phyloP scores from a whole-genome alignment of 2,113 vertebrate genomes.

The Sinocyclocheilus anophthalmus region DNA sequence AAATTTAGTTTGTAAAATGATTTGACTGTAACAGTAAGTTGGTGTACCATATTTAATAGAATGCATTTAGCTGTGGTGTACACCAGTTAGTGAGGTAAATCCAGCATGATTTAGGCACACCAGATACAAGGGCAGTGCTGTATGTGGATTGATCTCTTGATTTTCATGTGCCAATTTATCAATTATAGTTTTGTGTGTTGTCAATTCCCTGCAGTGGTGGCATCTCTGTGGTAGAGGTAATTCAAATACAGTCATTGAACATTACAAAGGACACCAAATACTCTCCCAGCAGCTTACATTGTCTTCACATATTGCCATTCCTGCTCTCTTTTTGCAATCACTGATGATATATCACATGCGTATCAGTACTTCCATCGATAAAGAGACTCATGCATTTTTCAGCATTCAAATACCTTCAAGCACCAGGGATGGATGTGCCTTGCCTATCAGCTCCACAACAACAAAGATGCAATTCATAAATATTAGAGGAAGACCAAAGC shows the following conservation, averaged over 20 bases:
- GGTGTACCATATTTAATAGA: not conserved
- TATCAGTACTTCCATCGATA: slow-evolving; percentile 69
- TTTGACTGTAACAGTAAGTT: not conserved
- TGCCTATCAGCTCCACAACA: slow-evolving; percentile 65
- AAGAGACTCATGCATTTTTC: slow-evolving; percentile 76
- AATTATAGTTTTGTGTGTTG: not conserved
- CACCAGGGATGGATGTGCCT: slow-evolving; percentile 62
- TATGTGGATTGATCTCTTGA: not conserved
- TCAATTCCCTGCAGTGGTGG: not conserved
- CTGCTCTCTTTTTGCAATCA: slow-evolving; percentile 51
- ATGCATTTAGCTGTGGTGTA: not conserved
- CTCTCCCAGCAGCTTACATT: slow-evolving; percentile 52
- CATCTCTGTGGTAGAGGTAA: not conserved
- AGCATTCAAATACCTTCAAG: slow-evolving; percentile 73
- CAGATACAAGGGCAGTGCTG: not conserved
- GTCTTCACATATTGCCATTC: slow-evolving; percentile 30
- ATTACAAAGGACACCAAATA: slow-evolving; percentile 55
- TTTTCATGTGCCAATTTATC: not conserved
- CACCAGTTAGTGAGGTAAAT: not conserved
- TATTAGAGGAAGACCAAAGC: slow-evolving; percentile 62
- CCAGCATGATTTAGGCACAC: too few species aligned
- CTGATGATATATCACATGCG: slow-evolving; percentile 66
- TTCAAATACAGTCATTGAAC: slow-evolving; percentile 28
- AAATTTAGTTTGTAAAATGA: too few species aligned
- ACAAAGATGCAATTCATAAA: slow-evolving; percentile 74